Conservation (phyloP, 2,888 invertebrate genomes). For the Diaphora mendica region DNA sequence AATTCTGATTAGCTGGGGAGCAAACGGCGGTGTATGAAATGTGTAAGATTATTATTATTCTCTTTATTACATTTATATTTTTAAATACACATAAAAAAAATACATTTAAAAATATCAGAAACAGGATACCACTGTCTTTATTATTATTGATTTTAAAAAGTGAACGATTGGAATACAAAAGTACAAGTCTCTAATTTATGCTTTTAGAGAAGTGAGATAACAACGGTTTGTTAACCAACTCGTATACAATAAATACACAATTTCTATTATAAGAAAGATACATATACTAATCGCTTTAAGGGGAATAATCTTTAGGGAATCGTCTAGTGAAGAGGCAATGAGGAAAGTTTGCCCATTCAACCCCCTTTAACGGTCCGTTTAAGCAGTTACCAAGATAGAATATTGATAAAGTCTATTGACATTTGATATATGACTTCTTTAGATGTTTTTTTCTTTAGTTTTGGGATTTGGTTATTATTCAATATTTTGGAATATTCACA, state of each 20-base stretch:
- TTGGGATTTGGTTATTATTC: neutral
- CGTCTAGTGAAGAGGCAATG: slow-evolving; percentile 25
- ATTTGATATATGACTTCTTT: slow-evolving; percentile 1
- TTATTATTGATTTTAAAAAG: neutral
- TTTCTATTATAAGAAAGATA: slow-evolving; percentile 2
- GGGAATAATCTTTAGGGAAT: slow-evolving; percentile 38
- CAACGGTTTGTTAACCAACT: neutral
- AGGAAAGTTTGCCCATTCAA: slow-evolving; percentile 38
- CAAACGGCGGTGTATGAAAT: too few species aligned
- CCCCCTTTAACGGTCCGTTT: slow-evolving; percentile 28
- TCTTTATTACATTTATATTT: too few species aligned
- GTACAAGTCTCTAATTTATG: neutral
- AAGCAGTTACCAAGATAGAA: slow-evolving; percentile 19
- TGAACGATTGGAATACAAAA: neutral
- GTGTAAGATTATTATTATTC: too few species aligned
- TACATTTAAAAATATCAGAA: too few species aligned
- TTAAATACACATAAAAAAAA: too few species aligned
- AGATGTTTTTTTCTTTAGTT: neutral
- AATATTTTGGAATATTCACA: neutral
- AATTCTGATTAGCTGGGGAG: too few species aligned
- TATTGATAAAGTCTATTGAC: slow-evolving; percentile 15
- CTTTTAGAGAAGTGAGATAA: neutral
- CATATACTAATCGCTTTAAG: slow-evolving; percentile 20
- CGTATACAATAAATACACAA: neutral
- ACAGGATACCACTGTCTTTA: too few species aligned